Conservation (phyloP, 2,797 vertebrate genomes). For the Spizella passerina region DNA sequence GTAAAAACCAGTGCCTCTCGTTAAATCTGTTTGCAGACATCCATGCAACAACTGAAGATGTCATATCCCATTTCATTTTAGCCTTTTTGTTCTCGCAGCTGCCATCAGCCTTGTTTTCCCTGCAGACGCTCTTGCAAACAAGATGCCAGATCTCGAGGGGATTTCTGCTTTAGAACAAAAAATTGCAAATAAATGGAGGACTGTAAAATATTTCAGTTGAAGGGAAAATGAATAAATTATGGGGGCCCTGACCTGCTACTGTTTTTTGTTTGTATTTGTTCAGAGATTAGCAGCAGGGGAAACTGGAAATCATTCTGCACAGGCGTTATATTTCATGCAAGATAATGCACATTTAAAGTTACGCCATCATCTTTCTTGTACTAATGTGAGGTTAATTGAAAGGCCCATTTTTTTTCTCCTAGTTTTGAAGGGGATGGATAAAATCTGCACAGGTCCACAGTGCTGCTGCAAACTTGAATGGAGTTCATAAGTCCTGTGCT, state of each 20-base stretch:
- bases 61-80: conserved; percentile 15
- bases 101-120: conserved; percentile 9
- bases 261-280: conserved; percentile 38
- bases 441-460: background rate
- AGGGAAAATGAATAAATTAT: conserved; percentile 31
- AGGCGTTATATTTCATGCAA: background rate
- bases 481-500: background rate
- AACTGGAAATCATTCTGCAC: background rate
- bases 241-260: background rate
- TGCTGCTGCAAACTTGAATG: background rate
- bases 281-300: background rate
- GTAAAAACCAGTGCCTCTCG: background rate
- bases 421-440: background rate
- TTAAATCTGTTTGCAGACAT: background rate
- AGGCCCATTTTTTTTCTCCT: background rate
- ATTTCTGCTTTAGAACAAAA: conserved; percentile 40
- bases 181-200: conserved; percentile 46
- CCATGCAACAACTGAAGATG: background rate
- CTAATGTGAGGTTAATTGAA: background rate
- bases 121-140: background rate
- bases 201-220: conserved; percentile 20
- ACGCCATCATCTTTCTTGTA: background rate
- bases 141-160: conserved; percentile 22
- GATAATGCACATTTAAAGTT: background rate
- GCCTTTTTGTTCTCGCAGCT: background rate